A percentile compares a stretch with the other conserved stretches of the same genome.
phyloP scores from a whole-genome alignment of 2,797 vertebrate genomes.

The Takifugu ocellatus region DNA sequence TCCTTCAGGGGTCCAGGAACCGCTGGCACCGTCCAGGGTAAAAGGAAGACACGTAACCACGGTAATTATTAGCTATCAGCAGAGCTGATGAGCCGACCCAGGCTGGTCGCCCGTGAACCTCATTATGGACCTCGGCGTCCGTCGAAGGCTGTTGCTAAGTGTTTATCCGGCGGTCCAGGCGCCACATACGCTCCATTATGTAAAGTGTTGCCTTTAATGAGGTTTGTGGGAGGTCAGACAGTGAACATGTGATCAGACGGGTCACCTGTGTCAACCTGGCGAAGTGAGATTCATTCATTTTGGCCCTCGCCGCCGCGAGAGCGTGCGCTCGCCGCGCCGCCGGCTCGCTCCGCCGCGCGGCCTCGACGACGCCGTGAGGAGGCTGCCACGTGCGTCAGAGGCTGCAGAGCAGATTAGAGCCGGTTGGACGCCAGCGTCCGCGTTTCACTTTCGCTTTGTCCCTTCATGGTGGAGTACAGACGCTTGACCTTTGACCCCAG shows the following conservation, averaged over 20 bases:
- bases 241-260: slow-evolving; percentile 9
- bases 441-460: slow-evolving; percentile 24
- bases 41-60: too few relatives aligned
- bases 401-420: slow-evolving; percentile 32
- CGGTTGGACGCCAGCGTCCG: slow-evolving; percentile 31
- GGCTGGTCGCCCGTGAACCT: too few relatives aligned
- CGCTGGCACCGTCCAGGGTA: too few relatives aligned
- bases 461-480: slow-evolving; percentile 6
- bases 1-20: too few relatives aligned
- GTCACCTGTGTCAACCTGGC: neutral
- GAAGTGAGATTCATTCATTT: slow-evolving; percentile 18
- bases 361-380: slow-evolving; percentile 41
- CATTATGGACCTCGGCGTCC: too few relatives aligned
- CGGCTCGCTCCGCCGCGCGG: slow-evolving; percentile 41
- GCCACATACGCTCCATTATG: neutral
- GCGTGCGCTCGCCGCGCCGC: slow-evolving; percentile 28
- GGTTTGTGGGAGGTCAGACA: slow-evolving; percentile 1
- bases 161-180: too few relatives aligned
- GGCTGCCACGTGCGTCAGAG: slow-evolving; percentile 30
- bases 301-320: slow-evolving; percentile 29
- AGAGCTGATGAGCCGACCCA: too few relatives aligned
- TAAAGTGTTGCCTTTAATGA: slow-evolving; percentile 10
- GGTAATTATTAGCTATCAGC: too few relatives aligned
- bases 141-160: too few relatives aligned
- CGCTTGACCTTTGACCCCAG: neutral